Evolutionary conservation across 2,797 vertebrate genomes (phyloP).

Genomic region (Bradypus variegatus): DNA sequence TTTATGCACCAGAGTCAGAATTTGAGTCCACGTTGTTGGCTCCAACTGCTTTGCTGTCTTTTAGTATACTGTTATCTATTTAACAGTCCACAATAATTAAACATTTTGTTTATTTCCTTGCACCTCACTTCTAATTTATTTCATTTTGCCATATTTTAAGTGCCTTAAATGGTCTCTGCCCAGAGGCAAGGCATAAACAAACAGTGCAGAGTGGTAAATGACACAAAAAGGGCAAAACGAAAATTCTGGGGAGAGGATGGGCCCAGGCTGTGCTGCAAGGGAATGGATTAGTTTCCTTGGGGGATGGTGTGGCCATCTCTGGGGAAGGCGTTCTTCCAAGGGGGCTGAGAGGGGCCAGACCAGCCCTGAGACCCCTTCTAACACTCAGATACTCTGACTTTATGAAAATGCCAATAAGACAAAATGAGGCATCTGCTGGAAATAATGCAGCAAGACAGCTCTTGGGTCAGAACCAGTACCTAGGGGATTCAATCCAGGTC

Average conservation of each 20-base stretch:
- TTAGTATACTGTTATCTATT: not conserved
- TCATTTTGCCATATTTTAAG: constrained; percentile 42
- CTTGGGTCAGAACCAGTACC: constrained; percentile 4
- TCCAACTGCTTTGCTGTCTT: not conserved
- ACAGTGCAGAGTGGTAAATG: not conserved
- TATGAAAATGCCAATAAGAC: constrained; percentile 15
- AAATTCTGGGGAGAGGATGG: not conserved
- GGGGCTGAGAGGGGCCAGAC: not conserved
- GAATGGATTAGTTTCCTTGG: constrained; percentile 29
- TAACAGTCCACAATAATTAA: not conserved
- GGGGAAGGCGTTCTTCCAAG: not conserved
- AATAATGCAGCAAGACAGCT: not conserved
- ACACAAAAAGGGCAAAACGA: not conserved
- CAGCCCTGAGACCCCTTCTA: not conserved
- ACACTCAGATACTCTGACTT: not conserved
- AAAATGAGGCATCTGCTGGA: constrained; percentile 8
- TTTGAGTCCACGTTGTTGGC: not conserved
- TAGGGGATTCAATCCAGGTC: not conserved
- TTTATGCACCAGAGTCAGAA: not conserved
- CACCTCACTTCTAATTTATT: constrained; percentile 34
- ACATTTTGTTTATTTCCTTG: constrained; percentile 1
- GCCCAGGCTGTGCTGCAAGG: not conserved
- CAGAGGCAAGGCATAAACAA: constrained; percentile 38
- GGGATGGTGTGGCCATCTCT: constrained; percentile 3
- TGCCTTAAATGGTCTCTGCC: constrained; percentile 20